Evolutionary conservation across 2,113 vertebrate genomes (phyloP), one percentile per base, ranked within the genome.

Genomic region (Coptodon rendalli): DNA sequence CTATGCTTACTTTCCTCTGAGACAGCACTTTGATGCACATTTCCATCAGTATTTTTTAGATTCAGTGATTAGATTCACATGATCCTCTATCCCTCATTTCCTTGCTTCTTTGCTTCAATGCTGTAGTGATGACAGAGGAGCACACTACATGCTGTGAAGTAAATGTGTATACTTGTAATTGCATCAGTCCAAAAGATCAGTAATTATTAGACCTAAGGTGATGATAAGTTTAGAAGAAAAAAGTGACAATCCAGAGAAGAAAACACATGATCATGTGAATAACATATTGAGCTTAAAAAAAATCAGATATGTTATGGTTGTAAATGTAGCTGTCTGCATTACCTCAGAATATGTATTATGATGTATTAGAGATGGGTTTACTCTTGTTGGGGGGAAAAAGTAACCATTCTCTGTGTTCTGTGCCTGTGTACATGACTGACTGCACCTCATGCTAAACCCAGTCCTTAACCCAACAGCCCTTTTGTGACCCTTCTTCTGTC

Each of bases 361-460:
- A 76, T 90, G 71, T 91, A 88, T 90, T 92, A 89, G 90, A 94
- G 93, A 92, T 94, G 90, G 92, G 76, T 91, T 90, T 89, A 83
- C 81, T 94, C 81, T 84, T 89, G 80, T 36, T 93, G 59, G 80
- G 83, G 83, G 68, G 84, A 81, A 86, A 88, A 89, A 81, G 90
- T 89, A 91, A 78, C 90, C 90, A 89, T 86, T 89, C 87, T 94
- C 87, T 94, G 80, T 94, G 91, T 93, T 90, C 83, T 90, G 93
- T 94, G 91, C 88, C 92, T 93, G 93, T 93, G 91, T 91, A 87
- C 82, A 89, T n/a, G 24, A 90, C 81, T 83, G 40, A 89, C 34
- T 81, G 73, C 79, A 76, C 53, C 83, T 63, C 59, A 93, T 36
- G 56, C 50, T 87, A 57, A 31, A 76, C 83, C 53, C 73, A 57